These are phyloP conservation scores for Epicampocera succincta DNA, from an alignment of 2,888 invertebrate species.

Conservation along the genomic window DNA sequence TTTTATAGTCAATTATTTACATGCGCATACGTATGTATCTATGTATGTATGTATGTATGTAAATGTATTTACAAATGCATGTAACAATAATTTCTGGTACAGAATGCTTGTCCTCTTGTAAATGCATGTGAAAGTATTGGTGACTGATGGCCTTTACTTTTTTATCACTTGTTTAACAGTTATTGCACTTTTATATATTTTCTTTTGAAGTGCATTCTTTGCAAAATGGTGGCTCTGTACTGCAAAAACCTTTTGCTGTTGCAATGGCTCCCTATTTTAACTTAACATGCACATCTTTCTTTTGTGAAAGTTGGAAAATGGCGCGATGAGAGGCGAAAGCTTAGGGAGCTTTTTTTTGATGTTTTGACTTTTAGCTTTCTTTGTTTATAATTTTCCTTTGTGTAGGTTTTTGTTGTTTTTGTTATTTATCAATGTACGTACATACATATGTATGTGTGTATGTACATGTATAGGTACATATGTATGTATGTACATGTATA, in stretches of 20 bases:
- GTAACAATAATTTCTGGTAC: neutral
- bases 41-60: neutral
- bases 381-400: slow-evolving; percentile 5
- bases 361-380: slow-evolving; percentile 13
- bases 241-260: slow-evolving; percentile 40
- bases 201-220: slow-evolving; percentile 45
- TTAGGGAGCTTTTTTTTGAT: slow-evolving; percentile 18
- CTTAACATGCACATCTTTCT: slow-evolving; percentile 15
- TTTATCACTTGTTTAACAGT: slow-evolving; percentile 57
- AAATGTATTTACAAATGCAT: neutral
- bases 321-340: neutral
- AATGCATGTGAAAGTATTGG: neutral
- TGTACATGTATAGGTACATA: neutral
- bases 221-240: slow-evolving; percentile 60
- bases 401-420: neutral
- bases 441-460: slow-evolving; percentile 5
- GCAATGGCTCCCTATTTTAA: neutral
- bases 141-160: slow-evolving; percentile 49
- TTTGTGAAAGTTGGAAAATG: neutral
- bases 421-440: neutral
- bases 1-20: too few species aligned
- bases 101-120: neutral
- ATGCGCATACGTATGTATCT: neutral
- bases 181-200: slow-evolving; percentile 44
- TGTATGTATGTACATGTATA: neutral